These are phyloP conservation scores for Zootermopsis nevadensis DNA, from an alignment of 2,888 invertebrate genomes.

Conservation along the genomic window DNA sequence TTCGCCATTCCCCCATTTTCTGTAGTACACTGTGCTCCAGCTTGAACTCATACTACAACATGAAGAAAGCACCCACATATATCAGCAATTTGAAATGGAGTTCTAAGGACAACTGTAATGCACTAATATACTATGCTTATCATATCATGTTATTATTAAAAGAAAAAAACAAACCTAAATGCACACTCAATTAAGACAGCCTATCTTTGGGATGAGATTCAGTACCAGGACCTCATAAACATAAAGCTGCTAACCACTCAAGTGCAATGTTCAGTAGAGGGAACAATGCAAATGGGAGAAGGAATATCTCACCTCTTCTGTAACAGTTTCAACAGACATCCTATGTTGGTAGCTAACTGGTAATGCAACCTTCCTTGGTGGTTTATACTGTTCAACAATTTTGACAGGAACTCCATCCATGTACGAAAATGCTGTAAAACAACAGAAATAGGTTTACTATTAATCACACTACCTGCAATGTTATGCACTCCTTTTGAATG, in stretches of 20 bases:
- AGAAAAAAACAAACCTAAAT: too few species aligned
- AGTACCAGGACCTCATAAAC: too few species aligned
- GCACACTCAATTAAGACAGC: too few species aligned
- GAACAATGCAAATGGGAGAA: too few species aligned
- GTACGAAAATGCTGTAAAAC: constrained; percentile 60
- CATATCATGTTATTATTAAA: too few species aligned
- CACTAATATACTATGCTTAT: too few species aligned
- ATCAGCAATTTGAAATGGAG: too few species aligned
- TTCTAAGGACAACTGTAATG: too few species aligned
- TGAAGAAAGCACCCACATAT: constrained; percentile 9
- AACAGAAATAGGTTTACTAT: neutral
- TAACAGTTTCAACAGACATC: constrained; percentile 54
- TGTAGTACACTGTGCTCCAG: constrained; percentile 78
- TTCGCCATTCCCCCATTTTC: constrained; percentile 78
- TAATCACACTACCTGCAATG: too few species aligned
- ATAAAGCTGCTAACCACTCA: too few species aligned
- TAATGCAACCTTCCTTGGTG: constrained; percentile 76
- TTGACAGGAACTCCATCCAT: constrained; percentile 90
- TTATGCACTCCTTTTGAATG: neutral
- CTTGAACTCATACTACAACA: constrained; percentile 73
- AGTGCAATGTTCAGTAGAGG: too few species aligned
- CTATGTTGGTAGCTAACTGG: constrained; percentile 69
- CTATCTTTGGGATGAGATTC: too few species aligned
- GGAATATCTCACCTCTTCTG: constrained; percentile 55
- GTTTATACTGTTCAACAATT: constrained; percentile 88